A percentile compares a stretch with the other conserved stretches of the same genome.
phyloP scores from a whole-genome alignment of 2,797 vertebrate species.

The Galago senegalensis region DNA sequence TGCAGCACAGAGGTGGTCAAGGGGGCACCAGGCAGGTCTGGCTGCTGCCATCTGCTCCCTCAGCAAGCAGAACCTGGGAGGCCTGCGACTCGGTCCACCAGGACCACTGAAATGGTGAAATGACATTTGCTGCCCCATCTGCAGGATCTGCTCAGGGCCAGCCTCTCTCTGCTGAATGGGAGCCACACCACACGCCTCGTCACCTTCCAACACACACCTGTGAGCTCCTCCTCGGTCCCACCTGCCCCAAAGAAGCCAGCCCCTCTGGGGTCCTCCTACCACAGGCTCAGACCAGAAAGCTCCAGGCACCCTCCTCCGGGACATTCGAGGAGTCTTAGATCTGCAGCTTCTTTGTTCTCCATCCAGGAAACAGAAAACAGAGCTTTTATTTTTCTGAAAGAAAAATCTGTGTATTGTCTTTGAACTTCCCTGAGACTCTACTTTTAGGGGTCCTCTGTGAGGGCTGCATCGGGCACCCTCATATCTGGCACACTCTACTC shows the following conservation, averaged over 20 bases:
- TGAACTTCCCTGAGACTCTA: accelerated
- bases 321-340: accelerated
- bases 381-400: neutral
- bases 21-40: no score
- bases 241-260: neutral
- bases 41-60: accelerated
- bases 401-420: neutral
- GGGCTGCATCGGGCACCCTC: accelerated
- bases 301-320: accelerated
- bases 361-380: neutral
- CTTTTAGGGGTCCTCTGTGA: neutral
- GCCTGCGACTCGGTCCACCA: accelerated
- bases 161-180: neutral
- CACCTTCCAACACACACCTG: accelerated
- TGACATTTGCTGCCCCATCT: neutral
- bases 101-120: neutral
- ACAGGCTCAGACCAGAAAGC: neutral
- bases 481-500: accelerated
- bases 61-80: accelerated
- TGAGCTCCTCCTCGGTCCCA: accelerated
- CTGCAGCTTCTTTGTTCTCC: neutral
- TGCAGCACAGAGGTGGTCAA: accelerated
- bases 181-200: accelerated
- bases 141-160: accelerated
- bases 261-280: no score